These are phyloP conservation scores for Caerostris darwini DNA, from an alignment of 1,140 invertebrate species.

Conservation along the genomic window DNA sequence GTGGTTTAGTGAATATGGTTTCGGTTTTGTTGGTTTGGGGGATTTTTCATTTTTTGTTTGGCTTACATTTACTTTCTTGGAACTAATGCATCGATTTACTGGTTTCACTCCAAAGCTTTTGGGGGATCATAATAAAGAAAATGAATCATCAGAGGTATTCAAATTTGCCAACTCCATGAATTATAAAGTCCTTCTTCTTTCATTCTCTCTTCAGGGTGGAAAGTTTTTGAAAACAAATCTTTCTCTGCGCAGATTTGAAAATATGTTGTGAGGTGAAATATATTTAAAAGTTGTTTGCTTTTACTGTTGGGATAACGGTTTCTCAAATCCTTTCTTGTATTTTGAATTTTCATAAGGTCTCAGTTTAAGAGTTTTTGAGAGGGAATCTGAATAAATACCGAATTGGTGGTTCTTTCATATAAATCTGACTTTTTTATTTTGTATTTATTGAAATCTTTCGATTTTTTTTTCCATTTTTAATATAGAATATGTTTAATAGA, in stretches of 20 bases:
- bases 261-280: not conserved
- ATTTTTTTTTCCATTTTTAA: too few relatives aligned
- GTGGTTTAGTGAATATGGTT: not conserved
- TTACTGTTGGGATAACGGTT: not conserved
- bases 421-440: too few relatives aligned
- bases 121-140: not conserved
- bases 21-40: not conserved
- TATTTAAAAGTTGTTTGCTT: not conserved
- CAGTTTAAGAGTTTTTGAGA: not conserved
- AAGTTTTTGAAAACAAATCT: not conserved
- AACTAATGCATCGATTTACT: not conserved
- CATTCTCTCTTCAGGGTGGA: not conserved
- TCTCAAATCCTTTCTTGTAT: not conserved
- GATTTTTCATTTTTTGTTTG: not conserved
- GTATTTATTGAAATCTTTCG: too few relatives aligned
- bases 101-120: not conserved
- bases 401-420: too few relatives aligned
- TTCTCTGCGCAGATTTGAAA: not conserved
- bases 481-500: too few relatives aligned
- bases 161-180: not conserved
- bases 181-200: not conserved
- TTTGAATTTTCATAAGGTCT: not conserved
- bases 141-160: not conserved
- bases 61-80: not conserved
- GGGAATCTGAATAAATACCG: too few relatives aligned